Evolutionary conservation across 2,888 invertebrate species (phyloP).

Genomic region (Thecophora atra): DNA sequence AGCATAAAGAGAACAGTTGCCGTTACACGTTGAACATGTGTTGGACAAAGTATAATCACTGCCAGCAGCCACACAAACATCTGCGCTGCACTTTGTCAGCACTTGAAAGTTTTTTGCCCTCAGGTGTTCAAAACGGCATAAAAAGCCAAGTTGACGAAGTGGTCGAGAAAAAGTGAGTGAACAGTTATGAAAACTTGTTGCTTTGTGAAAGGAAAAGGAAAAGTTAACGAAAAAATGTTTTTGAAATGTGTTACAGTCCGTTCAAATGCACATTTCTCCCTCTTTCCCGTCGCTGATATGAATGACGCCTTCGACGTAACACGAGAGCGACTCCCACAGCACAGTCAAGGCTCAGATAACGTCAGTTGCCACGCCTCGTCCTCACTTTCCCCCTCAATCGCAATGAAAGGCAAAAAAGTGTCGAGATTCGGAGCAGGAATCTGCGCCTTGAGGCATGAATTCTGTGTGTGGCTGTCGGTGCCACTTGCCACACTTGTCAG

Average conservation of each 20-base stretch:
- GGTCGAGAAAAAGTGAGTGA: not conserved
- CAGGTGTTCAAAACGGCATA: slow-evolving; percentile 34
- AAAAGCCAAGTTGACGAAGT: slow-evolving; percentile 22
- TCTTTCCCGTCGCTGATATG: slow-evolving; percentile 7
- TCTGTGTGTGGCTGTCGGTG: not conserved
- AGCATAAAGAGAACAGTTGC: too few species aligned
- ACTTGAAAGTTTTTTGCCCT: slow-evolving; percentile 32
- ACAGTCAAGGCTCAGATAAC: not conserved
- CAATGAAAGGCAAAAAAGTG: slow-evolving; percentile 2
- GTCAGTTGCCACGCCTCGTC: not conserved
- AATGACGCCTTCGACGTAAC: not conserved
- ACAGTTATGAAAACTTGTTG: slow-evolving; percentile 28
- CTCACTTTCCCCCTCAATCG: not conserved
- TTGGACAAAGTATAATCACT: slow-evolving; percentile 20
- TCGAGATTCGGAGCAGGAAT: not conserved
- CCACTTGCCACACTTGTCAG: not conserved
- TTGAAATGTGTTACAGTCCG: slow-evolving; percentile 7
- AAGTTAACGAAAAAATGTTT: not conserved
- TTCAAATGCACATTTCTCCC: not conserved
- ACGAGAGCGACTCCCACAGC: not conserved
- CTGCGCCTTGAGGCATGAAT: not conserved
- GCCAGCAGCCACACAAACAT: slow-evolving; percentile 1
- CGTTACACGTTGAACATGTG: slow-evolving; percentile 1
- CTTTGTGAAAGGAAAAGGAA: not conserved
- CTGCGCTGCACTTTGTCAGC: slow-evolving; percentile 19